Conservation (phyloP, 2,113 vertebrate species). For the Calonectris borealis region DNA sequence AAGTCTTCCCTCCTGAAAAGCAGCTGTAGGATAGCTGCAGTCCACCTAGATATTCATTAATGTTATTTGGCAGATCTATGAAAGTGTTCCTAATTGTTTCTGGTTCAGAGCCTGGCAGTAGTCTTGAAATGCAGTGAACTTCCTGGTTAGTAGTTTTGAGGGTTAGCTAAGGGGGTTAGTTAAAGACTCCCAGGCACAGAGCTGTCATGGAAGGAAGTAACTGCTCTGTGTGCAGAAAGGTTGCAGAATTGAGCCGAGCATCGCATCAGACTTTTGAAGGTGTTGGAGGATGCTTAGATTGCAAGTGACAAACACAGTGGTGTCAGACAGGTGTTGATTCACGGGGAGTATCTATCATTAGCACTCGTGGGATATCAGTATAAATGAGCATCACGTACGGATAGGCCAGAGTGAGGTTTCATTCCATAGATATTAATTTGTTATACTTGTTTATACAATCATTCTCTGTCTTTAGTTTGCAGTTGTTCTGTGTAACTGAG, state of each 20-base stretch:
- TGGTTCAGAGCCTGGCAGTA: background rate
- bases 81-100: background rate
- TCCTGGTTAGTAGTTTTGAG: background rate
- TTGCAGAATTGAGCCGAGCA: background rate
- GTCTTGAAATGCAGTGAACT: background rate
- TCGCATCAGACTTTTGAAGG: rapidly evolving
- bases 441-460: background rate
- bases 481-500: conserved; percentile 21
- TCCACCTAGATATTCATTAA: background rate
- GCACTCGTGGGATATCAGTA: rapidly evolving
- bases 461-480: background rate
- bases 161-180: background rate
- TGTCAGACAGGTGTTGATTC: background rate
- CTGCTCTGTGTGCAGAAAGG: background rate
- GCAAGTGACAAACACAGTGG: rapidly evolving
- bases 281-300: background rate
- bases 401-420: background rate
- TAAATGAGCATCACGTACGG: rapidly evolving
- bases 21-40: background rate
- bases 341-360: background rate
- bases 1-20: background rate
- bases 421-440: background rate
- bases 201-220: background rate
- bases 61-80: background rate
- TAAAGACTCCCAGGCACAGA: background rate